Evolutionary conservation across 2,888 invertebrate species (phyloP).

Genomic region (Palloptera scutellata): DNA sequence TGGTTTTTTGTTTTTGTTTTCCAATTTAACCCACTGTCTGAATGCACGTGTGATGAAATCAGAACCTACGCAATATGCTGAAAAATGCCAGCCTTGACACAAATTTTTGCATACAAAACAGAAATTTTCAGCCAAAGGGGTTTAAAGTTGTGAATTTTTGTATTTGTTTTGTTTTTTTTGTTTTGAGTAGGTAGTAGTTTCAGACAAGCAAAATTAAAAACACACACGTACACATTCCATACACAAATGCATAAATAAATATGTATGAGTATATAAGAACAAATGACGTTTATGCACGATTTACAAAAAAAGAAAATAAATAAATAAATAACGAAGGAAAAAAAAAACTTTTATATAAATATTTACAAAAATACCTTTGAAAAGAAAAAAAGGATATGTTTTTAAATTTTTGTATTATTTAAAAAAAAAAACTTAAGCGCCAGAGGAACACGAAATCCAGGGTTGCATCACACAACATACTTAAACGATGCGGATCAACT

Average conservation of each 20-base stretch:
- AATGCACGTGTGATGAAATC: too few relatives aligned
- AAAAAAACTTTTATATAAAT: slow-evolving; percentile 22
- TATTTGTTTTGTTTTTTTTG: slow-evolving; percentile 24
- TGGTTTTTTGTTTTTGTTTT: neutral
- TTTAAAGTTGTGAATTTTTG: slow-evolving; percentile 20
- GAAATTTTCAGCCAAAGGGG: slow-evolving; percentile 19
- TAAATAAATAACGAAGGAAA: slow-evolving; percentile 9
- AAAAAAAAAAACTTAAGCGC: slow-evolving; percentile 46
- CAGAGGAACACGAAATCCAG: slow-evolving; percentile 61
- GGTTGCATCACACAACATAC: slow-evolving; percentile 61
- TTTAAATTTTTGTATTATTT: slow-evolving; percentile 13
- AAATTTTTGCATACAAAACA: slow-evolving; percentile 36
- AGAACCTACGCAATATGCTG: slow-evolving; percentile 19
- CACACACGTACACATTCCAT: slow-evolving; percentile 16
- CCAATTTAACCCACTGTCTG: neutral
- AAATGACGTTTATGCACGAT: neutral
- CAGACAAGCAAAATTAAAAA: slow-evolving; percentile 4
- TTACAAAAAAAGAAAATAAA: slow-evolving; percentile 12
- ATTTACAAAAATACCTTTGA: slow-evolving; percentile 10
- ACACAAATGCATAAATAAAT: neutral
- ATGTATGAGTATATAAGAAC: neutral
- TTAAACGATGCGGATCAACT: slow-evolving; percentile 30
- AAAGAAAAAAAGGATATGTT: slow-evolving; percentile 31
- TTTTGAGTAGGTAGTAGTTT: slow-evolving; percentile 7
- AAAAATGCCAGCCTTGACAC: slow-evolving; percentile 42